Conservation (phyloP, 2,888 invertebrate species). For the Eilema griseolum region DNA sequence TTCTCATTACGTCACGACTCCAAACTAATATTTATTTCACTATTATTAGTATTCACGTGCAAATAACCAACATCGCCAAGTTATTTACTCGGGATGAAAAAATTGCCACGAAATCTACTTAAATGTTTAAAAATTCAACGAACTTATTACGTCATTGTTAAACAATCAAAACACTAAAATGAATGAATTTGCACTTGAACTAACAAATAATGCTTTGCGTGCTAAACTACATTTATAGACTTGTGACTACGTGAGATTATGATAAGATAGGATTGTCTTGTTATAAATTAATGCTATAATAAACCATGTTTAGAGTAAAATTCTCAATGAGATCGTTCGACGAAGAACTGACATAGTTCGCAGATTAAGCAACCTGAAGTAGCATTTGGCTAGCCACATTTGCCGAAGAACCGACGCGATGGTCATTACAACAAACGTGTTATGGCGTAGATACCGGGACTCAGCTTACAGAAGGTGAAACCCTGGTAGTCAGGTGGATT, state of each 20-base stretch:
- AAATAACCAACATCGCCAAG: background rate
- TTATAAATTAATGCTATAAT: background rate
- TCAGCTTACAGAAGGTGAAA: background rate
- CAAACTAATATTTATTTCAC: background rate
- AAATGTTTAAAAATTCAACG: background rate
- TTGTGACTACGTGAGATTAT: background rate
- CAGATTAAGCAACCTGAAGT: background rate
- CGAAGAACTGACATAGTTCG: background rate
- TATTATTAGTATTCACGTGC: background rate
- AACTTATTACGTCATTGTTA: background rate
- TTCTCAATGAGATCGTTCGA: background rate
- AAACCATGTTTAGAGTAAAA: background rate
- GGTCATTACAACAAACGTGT: too few relatives aligned
- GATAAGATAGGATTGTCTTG: background rate
- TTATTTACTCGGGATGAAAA: background rate
- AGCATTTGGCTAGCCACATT: too few relatives aligned
- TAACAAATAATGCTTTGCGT: background rate
- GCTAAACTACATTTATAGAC: background rate
- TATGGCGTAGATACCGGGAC: background rate
- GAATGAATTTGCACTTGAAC: background rate
- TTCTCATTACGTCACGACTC: too few relatives aligned
- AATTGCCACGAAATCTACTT: background rate
- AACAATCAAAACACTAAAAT: background rate
- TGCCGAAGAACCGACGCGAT: too few relatives aligned
- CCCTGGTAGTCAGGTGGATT: too few relatives aligned